Conservation (phyloP, 2,113 vertebrate species). For the Carassius auratus region DNA sequence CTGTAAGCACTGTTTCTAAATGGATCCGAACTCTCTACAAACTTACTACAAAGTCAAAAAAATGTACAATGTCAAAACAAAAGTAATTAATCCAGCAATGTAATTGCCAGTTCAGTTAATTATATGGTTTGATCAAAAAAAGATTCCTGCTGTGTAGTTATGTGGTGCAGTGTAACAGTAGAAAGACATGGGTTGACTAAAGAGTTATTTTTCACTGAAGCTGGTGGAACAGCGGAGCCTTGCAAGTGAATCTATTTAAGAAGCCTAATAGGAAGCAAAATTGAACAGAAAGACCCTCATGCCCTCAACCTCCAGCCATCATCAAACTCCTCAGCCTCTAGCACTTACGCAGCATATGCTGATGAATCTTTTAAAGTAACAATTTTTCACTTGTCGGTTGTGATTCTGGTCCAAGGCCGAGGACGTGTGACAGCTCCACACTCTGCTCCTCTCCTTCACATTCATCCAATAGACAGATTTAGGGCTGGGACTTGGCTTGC, state of each 20-base stretch:
- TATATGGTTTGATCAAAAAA: not conserved
- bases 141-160: not conserved
- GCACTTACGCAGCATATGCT: slow-evolving; percentile 12
- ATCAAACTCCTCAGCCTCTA: not conserved
- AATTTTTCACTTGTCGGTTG: slow-evolving; percentile 16
- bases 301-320: not conserved
- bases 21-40: no score
- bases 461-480: slow-evolving; percentile 41
- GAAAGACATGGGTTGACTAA: not conserved
- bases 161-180: not conserved
- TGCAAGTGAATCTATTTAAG: not conserved
- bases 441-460: slow-evolving; percentile 43
- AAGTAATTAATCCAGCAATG: not conserved
- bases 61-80: no score
- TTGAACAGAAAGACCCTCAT: not conserved
- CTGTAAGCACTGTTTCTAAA: no score
- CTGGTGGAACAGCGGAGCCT: not conserved
- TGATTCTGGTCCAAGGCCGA: slow-evolving; percentile 32
- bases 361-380: slow-evolving; percentile 43
- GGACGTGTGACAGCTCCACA: not conserved
- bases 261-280: not conserved
- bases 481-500: slow-evolving; percentile 12
- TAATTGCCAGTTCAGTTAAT: not conserved
- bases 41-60: no score
- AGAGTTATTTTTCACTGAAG: not conserved